phyloP scores from a whole-genome alignment of 2,797 vertebrate genomes.

The Mus caroli region DNA sequence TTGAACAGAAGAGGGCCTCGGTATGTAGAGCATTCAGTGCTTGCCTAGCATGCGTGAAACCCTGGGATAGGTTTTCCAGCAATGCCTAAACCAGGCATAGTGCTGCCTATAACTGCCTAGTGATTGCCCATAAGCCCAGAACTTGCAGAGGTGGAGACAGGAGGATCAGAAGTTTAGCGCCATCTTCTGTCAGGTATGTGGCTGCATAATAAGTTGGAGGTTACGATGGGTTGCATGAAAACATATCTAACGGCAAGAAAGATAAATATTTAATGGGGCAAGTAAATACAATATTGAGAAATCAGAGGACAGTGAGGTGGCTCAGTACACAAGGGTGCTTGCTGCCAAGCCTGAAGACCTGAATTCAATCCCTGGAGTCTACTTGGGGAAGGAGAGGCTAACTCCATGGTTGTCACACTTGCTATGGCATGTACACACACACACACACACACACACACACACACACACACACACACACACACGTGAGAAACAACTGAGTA shows the following conservation, averaged over 20 bases:
- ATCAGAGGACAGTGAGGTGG: not conserved
- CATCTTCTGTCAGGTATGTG: not conserved
- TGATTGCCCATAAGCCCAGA: not conserved
- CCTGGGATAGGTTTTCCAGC: too few relatives aligned
- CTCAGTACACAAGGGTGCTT: not conserved
- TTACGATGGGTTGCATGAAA: not conserved
- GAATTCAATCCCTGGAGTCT: not conserved
- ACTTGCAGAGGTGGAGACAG: not conserved
- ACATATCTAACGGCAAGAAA: not conserved
- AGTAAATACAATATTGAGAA: constrained; percentile 13
- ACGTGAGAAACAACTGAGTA: not conserved
- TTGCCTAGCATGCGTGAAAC: not conserved
- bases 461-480: not conserved
- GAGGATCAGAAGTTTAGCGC: not conserved
- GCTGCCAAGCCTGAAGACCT: not conserved
- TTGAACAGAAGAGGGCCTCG: not conserved
- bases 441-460: not conserved
- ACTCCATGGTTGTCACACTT: not conserved
- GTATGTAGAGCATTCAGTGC: not conserved
- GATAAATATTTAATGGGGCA: not conserved
- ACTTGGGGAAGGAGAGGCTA: not conserved
- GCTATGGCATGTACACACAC: too few relatives aligned
- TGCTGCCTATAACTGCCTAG: too few relatives aligned
- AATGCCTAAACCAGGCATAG: not conserved
- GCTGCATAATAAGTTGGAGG: not conserved